Conservation (phyloP, 2,888 invertebrate species). For the Smittia sp. region DNA sequence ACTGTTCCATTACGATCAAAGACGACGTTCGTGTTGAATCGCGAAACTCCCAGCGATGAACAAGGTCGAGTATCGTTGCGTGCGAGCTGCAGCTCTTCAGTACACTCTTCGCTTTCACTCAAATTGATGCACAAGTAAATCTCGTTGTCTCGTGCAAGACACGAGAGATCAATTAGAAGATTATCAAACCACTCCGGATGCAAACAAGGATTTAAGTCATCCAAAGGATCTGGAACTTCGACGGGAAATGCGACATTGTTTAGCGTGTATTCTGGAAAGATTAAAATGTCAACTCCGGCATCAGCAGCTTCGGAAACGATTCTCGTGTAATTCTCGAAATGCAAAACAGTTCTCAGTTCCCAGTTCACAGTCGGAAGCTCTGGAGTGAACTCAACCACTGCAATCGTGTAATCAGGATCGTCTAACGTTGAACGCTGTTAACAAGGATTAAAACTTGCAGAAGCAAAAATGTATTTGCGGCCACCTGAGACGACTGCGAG, state of each 20-base stretch:
- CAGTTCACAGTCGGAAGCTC: neutral
- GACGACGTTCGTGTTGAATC: conserved; percentile 77
- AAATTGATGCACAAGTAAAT: neutral
- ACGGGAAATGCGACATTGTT: neutral
- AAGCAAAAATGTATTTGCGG: too few relatives aligned
- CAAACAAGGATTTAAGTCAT: neutral
- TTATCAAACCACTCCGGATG: too few relatives aligned
- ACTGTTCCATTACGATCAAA: conserved; percentile 69
- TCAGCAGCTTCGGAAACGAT: neutral
- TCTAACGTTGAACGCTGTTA: too few relatives aligned
- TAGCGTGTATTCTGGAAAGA: neutral
- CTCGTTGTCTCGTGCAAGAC: neutral
- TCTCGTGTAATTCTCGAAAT: neutral
- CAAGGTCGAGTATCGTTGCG: conserved; percentile 45
- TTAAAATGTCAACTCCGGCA: neutral
- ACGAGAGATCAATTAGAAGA: neutral
- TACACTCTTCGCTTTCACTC: neutral
- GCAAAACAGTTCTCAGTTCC: neutral
- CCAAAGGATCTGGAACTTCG: neutral
- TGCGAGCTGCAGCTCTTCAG: conserved; percentile 39
- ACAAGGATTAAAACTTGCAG: too few relatives aligned
- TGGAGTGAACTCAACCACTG: neutral
- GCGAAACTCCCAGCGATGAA: conserved; percentile 46
- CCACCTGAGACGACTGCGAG: too few relatives aligned
- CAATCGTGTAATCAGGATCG: too few relatives aligned